Evolutionary conservation across 1,140 invertebrate genomes (phyloP), one percentile per base, ranked within the genome.

Genomic region (Drosophila sp.): DNA sequence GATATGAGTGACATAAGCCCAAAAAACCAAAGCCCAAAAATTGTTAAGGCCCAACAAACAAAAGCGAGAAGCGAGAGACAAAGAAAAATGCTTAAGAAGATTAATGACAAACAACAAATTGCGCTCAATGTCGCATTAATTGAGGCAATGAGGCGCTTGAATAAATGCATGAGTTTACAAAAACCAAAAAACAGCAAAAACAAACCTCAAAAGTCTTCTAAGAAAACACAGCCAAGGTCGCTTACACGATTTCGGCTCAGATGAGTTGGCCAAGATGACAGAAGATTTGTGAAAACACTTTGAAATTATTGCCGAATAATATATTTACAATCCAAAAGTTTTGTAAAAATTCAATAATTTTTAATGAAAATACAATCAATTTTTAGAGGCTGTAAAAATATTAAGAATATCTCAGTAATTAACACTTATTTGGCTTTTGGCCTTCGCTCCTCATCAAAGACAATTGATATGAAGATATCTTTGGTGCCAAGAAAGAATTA

Each of bases 91-190:
- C 44, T 50, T 27, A 80, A 72, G 76, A 86, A 90, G 87, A 90
- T 90, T 90, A 90, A 90, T 90, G 89, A 78, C 87, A 70, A 75
- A 86, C 76, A 90, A 76, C 87, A 86, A 90, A 90, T 87, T 90
- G 87, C 79, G 86, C 72, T 76, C 87, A 90, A 90, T 90, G 86
- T 87, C 87, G 79, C 79, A 90, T 90, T 90, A 90, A 90, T 90
- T 90, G 87, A 90, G 84, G 84, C 84, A 87, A 87, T 87, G 84
- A 83, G 44, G 83, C 79, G 79, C 84, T 80, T 87, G 76, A 87
- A 86, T 82, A 87, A 87, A 86, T 86, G 77, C 78, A 86, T 87
- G 66, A 79, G 76, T 86, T 81, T 73, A 81, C 66, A 78, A 76
- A 8, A 61, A 57, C 47, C 7, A 23, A 35, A 62, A 70, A 62